A percentile compares a stretch with the other conserved stretches of the same genome.
Evolutionary conservation across 2,113 vertebrate genomes (phyloP).

Genomic region (Eulacestoma nigropectus): DNA sequence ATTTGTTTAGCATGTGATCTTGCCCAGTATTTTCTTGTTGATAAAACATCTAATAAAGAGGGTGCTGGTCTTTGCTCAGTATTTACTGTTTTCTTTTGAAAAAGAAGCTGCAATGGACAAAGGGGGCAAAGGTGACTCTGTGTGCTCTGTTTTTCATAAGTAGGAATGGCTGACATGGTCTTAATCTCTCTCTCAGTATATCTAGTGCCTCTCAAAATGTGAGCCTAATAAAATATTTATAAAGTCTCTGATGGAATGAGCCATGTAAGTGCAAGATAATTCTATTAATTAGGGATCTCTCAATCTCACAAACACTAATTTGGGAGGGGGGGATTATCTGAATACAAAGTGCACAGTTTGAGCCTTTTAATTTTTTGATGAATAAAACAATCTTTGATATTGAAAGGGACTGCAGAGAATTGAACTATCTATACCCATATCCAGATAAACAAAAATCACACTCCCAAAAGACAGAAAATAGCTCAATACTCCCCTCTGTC

Average conservation of each 20-base stretch:
- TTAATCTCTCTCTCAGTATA: not conserved
- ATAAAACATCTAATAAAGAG: not conserved
- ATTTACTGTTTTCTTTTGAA: not conserved
- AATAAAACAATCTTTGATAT: slow-evolving; percentile 44
- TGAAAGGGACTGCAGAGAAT: not conserved
- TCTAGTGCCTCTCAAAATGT: slow-evolving; percentile 17
- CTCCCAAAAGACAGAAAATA: not conserved
- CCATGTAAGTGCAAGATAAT: slow-evolving; percentile 53
- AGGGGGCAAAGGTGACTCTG: not conserved
- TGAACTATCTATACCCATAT: not conserved
- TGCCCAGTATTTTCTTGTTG: not conserved
- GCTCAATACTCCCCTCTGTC: slow-evolving; percentile 25
- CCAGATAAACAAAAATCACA: slow-evolving; percentile 32
- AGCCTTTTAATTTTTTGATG: slow-evolving; percentile 47
- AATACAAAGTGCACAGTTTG: slow-evolving; percentile 41
- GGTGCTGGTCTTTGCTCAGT: not conserved
- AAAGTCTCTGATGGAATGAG: not conserved
- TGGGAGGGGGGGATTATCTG: not conserved
- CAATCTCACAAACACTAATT: slow-evolving; percentile 12
- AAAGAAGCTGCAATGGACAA: not conserved
- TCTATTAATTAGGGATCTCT: slow-evolving; percentile 51
- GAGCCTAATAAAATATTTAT: slow-evolving; percentile 57
- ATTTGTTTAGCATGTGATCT: not conserved
- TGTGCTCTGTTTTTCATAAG: not conserved
- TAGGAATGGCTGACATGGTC: not conserved